Base-by-base conservation (phyloP, 2,113 vertebrate genomes). In the Bungarus multicinctus region DNA sequence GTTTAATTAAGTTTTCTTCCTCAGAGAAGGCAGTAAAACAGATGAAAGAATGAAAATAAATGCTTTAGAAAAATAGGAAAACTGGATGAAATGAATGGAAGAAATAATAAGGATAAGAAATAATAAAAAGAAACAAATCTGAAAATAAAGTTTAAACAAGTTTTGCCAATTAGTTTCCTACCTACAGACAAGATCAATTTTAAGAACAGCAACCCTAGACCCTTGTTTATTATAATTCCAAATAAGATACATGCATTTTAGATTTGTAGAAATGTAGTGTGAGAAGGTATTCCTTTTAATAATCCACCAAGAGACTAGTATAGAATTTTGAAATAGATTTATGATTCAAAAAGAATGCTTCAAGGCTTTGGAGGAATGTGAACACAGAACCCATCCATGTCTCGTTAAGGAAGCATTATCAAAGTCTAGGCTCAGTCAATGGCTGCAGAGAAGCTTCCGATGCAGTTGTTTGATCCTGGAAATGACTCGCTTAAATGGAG, bases 1-100 rank as follows among this genome's bases (percentile, higher is more conserved):
- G 97, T 95, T 97, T 98, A 97, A 97, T 96, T 96, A 97, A 95
- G 94, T 97, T 98, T 94, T 98, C 98, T 97, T 98, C 98, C 98
- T 96, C 95, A 96, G 90, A 91, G 86, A 94, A 93, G 96, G 92
- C 89, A 93, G 22, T 64, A 89, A 89, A 89, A 53, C 95, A 95
- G 95, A 90, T 69, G 52, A 95, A 95, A 95, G 93, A 92, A 93
- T 58, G 16, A 95, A 96, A 96, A 93, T 90, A 94, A 39, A 96
- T 90, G 93, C 69, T 60, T 96, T 96, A 54, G 95, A 92, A 93
- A 95, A 87, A 93, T 90, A 81, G 74, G 43, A 93, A 20, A 47
- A 87, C 52, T 90, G 55, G 55, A 87, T 1, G 1, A 25, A 90
- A 89, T 87, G 93, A 95, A 92, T 91, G 94, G 3, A 23, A 94